Conservation (phyloP, 2,888 invertebrate species). For the Crematogaster levior region DNA sequence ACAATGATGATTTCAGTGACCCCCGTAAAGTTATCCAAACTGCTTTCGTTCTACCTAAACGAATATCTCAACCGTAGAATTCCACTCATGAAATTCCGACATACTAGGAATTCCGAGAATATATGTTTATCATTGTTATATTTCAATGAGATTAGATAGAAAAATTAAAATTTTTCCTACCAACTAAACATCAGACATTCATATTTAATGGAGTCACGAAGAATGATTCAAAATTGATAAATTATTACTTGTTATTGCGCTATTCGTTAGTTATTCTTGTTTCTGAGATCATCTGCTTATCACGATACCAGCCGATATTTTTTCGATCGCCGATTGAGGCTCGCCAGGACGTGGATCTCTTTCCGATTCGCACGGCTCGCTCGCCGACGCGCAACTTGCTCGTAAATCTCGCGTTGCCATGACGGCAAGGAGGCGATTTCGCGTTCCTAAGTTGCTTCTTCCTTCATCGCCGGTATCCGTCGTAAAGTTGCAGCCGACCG, state of each 20-base stretch:
- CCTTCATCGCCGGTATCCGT: slow-evolving; percentile 58
- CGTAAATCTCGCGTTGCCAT: slow-evolving; percentile 68
- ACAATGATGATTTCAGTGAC: neutral
- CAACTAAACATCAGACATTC: neutral
- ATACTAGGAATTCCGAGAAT: neutral
- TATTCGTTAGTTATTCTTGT: neutral
- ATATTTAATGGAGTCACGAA: neutral
- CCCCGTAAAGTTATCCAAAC: neutral
- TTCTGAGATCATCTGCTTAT: neutral
- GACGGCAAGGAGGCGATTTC: slow-evolving; percentile 62
- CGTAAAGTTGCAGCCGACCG: slow-evolving; percentile 59
- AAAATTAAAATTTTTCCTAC: neutral
- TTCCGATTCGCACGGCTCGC: slow-evolving; percentile 65
- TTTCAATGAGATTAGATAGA: neutral
- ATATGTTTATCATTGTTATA: neutral
- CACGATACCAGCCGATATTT: neutral
- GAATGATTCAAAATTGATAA: neutral
- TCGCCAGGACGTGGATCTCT: slow-evolving; percentile 10
- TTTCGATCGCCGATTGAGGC: neutral
- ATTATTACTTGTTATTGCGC: neutral
- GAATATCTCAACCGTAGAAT: neutral
- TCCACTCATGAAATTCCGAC: neutral
- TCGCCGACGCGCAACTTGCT: slow-evolving; percentile 63
- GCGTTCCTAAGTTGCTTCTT: slow-evolving; percentile 65
- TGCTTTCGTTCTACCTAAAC: neutral